A percentile compares a stretch with the other conserved stretches of the same genome.
Evolutionary conservation across 2,113 vertebrate species (phyloP).

Genomic region (Lampris megalopsis): DNA sequence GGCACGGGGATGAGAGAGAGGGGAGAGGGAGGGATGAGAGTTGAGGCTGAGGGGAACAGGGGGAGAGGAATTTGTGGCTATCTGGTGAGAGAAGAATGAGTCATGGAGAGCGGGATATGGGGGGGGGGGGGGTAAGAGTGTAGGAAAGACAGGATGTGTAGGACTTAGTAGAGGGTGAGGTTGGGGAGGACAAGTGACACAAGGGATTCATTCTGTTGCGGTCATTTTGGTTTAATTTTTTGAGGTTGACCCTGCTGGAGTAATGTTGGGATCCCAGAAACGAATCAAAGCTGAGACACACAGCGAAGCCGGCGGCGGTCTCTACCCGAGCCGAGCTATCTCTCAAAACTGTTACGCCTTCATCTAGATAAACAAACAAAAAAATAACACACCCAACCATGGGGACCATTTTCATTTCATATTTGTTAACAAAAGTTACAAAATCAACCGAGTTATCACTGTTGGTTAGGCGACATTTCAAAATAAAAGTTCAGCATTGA

Average conservation of each 20-base stretch:
- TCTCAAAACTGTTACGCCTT: constrained; percentile 35
- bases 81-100: constrained; percentile 46
- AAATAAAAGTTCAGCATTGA: no score
- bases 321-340: constrained; percentile 49
- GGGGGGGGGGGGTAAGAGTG: not conserved
- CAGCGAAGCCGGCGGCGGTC: constrained; percentile 51
- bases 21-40: constrained; percentile 18
- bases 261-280: constrained; percentile 71
- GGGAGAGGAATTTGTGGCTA: not conserved
- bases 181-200: constrained; percentile 48
- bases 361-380: not conserved
- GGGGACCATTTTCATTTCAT: no score
- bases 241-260: constrained; percentile 71
- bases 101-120: constrained; percentile 21
- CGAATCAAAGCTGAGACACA: constrained; percentile 69
- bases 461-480: no score
- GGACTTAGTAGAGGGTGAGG: constrained; percentile 31
- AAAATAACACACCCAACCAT: no score
- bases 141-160: constrained; percentile 13
- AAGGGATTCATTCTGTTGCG: constrained; percentile 65
- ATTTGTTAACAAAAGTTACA: no score
- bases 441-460: no score
- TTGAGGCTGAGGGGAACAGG: constrained; percentile 7
- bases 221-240: constrained; percentile 60
- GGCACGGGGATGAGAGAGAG: not conserved